Evolutionary conservation across 2,888 invertebrate genomes (phyloP), one percentile per base, ranked within the genome.

Genomic region (Patella caerulea): DNA sequence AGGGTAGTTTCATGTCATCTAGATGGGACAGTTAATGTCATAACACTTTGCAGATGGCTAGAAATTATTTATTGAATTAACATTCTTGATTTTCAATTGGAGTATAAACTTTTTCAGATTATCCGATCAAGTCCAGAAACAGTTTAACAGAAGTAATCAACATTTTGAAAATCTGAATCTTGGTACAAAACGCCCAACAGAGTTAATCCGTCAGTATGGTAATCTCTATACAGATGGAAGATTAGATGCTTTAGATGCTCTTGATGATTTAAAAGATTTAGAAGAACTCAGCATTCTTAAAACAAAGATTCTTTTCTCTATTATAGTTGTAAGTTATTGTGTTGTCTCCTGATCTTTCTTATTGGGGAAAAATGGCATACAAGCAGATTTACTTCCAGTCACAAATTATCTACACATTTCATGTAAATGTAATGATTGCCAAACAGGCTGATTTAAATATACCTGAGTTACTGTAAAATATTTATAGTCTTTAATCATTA

Each of bases 271-370:
- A 79, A 94, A 95, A 14, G 95, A 96, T 83, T 94, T 98, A 78
- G 94, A 94, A 77, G 95, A 96, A 84, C 96, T 96, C 17, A 95
- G 96, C 79, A 96, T 97, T 89, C 94, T 98, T 83, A 98, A 98
- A 93, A 95, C 95, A 87, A 98, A 98, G 94, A 96, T 98, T 84
- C 94, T 98, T 83, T 98, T 98, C 93, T 98, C 98, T 79, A 96
- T 98, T 79, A 95, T 97, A 86, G 98, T 98, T 93, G 98, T 98
- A 93, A 95, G 96, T 90, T 45, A 45, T 45, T 9, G 45, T 45
- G 45, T 45, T 45, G 7, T 34, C 34, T 34, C 34, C 34, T 45
- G 45, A 45, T 45, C 4, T 3, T 45, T 0, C 0, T 45, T 45
- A 45, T 45, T 45, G 45, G 45, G 45, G 45, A 4, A 45, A 45